phyloP scores from a whole-genome alignment of 2,113 vertebrate genomes.

The Laterallus jamaicensis region DNA sequence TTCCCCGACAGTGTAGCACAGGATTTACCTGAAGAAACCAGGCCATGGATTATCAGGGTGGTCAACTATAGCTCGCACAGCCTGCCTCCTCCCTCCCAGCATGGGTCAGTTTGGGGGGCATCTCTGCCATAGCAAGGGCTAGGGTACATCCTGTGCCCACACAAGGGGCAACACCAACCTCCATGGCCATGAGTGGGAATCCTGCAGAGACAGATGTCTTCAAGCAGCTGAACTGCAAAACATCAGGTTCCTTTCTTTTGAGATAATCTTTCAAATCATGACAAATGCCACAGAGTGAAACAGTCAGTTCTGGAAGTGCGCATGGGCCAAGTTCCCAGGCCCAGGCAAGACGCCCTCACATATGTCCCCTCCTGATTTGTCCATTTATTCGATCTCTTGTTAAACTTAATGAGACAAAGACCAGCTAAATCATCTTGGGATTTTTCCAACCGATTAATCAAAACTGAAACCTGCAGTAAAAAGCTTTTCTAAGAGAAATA shows the following conservation, averaged over 20 bases:
- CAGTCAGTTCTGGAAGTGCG: not conserved
- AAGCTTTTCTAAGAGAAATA: not conserved
- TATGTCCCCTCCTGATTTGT: not conserved
- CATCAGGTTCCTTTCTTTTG: not conserved
- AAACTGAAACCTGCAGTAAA: not conserved
- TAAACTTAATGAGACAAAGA: not conserved
- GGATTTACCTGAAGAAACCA: not conserved
- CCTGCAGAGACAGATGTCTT: not conserved
- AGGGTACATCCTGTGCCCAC: accelerated
- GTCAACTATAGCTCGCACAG: not conserved
- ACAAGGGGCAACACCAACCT: accelerated
- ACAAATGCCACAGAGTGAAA: not conserved
- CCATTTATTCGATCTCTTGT: not conserved
- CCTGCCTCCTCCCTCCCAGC: not conserved
- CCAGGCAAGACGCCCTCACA: not conserved
- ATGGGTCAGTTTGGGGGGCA: no score
- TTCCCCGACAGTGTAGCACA: not conserved
- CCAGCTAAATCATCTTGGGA: not conserved
- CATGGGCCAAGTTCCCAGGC: not conserved
- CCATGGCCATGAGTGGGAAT: accelerated
- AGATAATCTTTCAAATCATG: not conserved
- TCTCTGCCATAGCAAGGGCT: not conserved
- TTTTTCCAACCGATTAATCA: not conserved
- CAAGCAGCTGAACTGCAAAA: not conserved
- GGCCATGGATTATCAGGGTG: no score